Conservation (phyloP, 2,888 invertebrate species). For the Dryobota labecula region DNA sequence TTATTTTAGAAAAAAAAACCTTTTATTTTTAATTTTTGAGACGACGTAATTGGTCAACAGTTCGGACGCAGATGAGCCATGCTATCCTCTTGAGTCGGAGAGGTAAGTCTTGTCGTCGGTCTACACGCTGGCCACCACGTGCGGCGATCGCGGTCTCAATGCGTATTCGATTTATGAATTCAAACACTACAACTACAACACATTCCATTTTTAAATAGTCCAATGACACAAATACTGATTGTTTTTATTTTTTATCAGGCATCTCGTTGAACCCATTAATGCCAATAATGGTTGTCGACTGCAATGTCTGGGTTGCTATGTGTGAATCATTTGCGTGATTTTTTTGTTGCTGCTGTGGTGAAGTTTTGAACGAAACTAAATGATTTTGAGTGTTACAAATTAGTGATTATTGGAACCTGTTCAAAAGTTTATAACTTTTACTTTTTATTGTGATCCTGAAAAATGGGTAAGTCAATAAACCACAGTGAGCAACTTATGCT, state of each 20-base stretch:
- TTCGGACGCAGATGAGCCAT: conserved; percentile 70
- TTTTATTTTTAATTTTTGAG: conserved; percentile 12
- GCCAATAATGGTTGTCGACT: conserved; percentile 12
- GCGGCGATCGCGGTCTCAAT: conserved; percentile 39
- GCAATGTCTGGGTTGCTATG: background rate
- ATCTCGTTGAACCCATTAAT: conserved; percentile 35
- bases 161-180: conserved; percentile 52
- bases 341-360: background rate
- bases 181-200: conserved; percentile 44
- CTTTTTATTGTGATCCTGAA: no score
- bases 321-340: background rate
- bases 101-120: conserved; percentile 33
- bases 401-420: background rate
- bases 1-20: background rate
- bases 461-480: background rate
- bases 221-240: conserved; percentile 49
- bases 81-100: conserved; percentile 58
- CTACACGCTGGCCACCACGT: conserved; percentile 46
- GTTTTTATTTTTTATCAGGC: conserved; percentile 49
- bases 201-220: conserved; percentile 56
- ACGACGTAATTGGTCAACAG: conserved; percentile 67
- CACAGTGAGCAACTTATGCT: background rate
- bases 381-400: background rate
- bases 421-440: background rate
- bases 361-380: background rate